Conservation (phyloP, 35 echinoderm and acorn worm species). For the Eucidaris tribuloides region DNA sequence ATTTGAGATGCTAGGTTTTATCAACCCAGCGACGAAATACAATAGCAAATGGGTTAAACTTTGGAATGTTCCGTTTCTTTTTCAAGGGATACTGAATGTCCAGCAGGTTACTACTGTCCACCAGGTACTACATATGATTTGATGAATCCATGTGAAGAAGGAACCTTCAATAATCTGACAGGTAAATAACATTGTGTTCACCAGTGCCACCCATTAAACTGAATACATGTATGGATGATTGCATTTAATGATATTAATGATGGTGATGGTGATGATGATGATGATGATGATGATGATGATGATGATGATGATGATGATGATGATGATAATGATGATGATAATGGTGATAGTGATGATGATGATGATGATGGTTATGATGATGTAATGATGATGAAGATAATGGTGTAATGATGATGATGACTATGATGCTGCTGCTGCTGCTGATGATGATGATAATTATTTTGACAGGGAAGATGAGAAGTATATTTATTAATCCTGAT, state of each 20-base stretch:
- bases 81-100: constrained; percentile 81
- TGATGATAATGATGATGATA: background rate
- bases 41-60: no score
- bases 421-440: no score
- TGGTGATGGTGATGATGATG: background rate
- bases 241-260: no score
- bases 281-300: background rate
- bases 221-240: no score
- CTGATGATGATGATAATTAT: no score
- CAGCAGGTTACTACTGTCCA: constrained; percentile 90
- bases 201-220: no score
- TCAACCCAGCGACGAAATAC: no score
- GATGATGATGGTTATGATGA: background rate
- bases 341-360: background rate
- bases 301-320: background rate
- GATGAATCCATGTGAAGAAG: constrained; percentile 69
- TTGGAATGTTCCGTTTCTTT: constrained; percentile 6
- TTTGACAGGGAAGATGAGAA: no score
- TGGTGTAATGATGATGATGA: no score
- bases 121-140: constrained; percentile 76
- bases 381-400: no score
- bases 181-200: constrained; percentile 46
- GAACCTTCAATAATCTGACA: constrained; percentile 92
- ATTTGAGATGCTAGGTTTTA: no score
- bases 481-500: no score